Evolutionary conservation across 1,140 invertebrate species (phyloP).

Genomic region (Drosophila tani): DNA sequence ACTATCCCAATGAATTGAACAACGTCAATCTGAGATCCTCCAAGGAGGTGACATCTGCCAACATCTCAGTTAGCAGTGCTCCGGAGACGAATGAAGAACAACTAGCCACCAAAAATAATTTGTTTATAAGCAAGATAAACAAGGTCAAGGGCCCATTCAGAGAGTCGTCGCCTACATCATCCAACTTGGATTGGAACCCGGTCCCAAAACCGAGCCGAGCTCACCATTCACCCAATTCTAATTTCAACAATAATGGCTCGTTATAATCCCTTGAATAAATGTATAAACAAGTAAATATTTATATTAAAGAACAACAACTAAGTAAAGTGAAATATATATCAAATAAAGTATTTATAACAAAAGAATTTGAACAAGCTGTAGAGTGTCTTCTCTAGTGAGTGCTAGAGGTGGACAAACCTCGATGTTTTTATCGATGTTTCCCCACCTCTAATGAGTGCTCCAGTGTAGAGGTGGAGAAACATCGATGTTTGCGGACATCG

Average conservation of each 20-base stretch:
- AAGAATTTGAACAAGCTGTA: neutral
- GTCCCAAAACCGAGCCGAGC: constrained; percentile 79
- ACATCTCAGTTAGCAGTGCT: constrained; percentile 16
- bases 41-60: constrained; percentile 33
- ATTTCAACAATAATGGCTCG: constrained; percentile 31
- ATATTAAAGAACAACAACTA: constrained; percentile 13
- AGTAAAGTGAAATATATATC: constrained; percentile 24
- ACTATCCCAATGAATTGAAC: constrained; percentile 33
- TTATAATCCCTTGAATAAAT: constrained; percentile 19
- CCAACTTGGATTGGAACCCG: constrained; percentile 84
- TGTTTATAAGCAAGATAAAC: constrained; percentile 72
- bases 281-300: constrained; percentile 36
- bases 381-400: neutral
- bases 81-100: constrained; percentile 19
- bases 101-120: constrained; percentile 23
- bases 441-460: too few relatives aligned
- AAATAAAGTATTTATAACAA: constrained; percentile 47
- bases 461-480: too few relatives aligned
- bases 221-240: constrained; percentile 16
- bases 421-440: too few relatives aligned
- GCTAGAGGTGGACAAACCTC: too few relatives aligned
- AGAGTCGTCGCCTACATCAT: constrained; percentile 78
- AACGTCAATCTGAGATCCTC: constrained; percentile 17
- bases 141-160: constrained; percentile 67
- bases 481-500: too few relatives aligned